Evolutionary conservation across 2,113 vertebrate species (phyloP), one percentile per base, ranked within the genome.

Genomic region (Empidonax traillii): DNA sequence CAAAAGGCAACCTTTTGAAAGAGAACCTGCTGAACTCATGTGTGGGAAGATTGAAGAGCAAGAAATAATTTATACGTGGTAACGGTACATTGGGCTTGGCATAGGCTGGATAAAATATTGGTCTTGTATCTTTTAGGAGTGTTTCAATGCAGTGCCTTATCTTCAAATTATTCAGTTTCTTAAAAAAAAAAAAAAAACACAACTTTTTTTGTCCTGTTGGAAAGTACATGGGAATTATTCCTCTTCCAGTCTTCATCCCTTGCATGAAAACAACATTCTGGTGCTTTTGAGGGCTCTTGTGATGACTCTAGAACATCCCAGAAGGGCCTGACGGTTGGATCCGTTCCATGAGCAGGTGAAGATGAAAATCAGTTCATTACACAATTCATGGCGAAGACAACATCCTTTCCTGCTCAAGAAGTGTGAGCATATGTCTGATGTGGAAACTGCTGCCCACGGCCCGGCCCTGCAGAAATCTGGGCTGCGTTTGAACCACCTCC

Each of bases 401-500:
- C 72, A 85, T 56, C 49, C 43, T 55, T 75, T 82, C 68, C 89
- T 80, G 67, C 43, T 63, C 75, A 43, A 12, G 16, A 28, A 95
- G 59, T 91, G 14, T 4, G 27, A 72, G 58, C 88, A 11, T 19
- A 22, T 41, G 73, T 88, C 80, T 83, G 33, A 73, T 53, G 85
- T 85, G 89, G 89, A 58, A 82, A 89, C 86, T 43, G 67, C 86
- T 59, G 41, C 58, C 15, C 88, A 55, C 23, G 62, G 67, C 87
- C 93, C 67, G 66, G 63, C 85, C 6, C 62, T 53, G 66, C 84
- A 78, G 86, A 66, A 88, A 87, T 85, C 94, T 87, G 87, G 33
- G 53, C 71, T 88, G 93, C 63, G 68, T 89, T 94, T 96, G 94
- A 97, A 97, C 96, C 73, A 73, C 35, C 83, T 44, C 73, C 71